Evolutionary conservation across 2,113 vertebrate genomes (phyloP).

Genomic region (Castor canadensis): DNA sequence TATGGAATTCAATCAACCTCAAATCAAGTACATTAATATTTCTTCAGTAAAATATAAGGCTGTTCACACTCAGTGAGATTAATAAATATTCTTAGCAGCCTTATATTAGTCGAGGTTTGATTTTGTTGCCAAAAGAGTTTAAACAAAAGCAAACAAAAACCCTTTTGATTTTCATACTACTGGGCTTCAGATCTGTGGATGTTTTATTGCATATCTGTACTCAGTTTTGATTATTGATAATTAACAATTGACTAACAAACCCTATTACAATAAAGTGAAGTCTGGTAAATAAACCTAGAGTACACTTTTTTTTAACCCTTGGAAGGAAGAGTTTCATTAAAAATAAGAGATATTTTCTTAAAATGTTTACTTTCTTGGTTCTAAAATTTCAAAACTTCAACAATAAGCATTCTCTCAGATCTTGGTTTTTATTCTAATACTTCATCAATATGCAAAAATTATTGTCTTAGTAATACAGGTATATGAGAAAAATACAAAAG

Average conservation of each 20-base stretch:
- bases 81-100: neutral
- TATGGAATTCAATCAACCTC: neutral
- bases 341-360: neutral
- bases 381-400: slow-evolving; percentile 32
- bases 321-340: neutral
- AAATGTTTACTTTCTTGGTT: slow-evolving; percentile 11
- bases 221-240: neutral
- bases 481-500: neutral
- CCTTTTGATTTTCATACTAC: neutral
- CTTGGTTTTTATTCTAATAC: slow-evolving; percentile 27
- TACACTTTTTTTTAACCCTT: neutral
- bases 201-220: neutral
- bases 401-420: neutral
- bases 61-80: neutral
- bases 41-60: neutral
- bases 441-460: neutral
- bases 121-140: neutral
- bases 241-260: neutral
- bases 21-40: neutral
- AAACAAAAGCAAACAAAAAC: neutral
- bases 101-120: neutral
- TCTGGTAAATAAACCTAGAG: neutral
- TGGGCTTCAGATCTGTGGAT: neutral
- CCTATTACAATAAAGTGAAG: neutral
- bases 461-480: neutral